These are phyloP conservation scores for Drosophila seguyi DNA, from an alignment of 1,140 invertebrate genomes.

Conservation along the genomic window DNA sequence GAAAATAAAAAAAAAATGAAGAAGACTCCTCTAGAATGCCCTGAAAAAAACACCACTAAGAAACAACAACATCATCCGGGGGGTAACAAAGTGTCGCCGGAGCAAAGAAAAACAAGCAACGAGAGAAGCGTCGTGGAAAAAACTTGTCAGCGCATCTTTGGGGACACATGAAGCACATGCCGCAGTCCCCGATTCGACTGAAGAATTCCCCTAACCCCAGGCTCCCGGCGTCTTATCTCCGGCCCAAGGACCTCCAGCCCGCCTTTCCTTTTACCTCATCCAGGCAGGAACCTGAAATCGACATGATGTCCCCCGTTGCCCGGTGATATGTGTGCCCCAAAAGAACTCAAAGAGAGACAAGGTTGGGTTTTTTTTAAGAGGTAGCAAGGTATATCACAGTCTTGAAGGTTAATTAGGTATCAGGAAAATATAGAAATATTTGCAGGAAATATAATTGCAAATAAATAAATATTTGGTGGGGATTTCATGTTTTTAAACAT, in stretches of 20 bases:
- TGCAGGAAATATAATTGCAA: background rate
- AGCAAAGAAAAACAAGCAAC: constrained; percentile 43
- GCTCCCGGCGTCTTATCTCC: background rate
- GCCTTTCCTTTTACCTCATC: background rate
- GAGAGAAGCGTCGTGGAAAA: constrained; percentile 36
- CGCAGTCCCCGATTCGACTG: constrained; percentile 33
- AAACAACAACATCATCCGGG: background rate
- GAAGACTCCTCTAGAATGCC: constrained; percentile 5
- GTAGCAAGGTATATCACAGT: background rate
- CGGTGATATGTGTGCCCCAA: constrained; percentile 34
- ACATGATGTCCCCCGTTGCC: constrained; percentile 26
- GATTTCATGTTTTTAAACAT: too few species aligned
- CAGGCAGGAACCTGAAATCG: constrained; percentile 16
- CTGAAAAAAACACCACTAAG: constrained; percentile 1
- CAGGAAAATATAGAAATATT: background rate
- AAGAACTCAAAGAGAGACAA: background rate
- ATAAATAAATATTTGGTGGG: background rate
- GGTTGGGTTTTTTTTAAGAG: background rate
- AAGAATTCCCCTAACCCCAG: constrained; percentile 3
- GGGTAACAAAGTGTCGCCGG: constrained; percentile 35
- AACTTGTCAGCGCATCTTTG: constrained; percentile 55
- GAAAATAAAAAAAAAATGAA: background rate
- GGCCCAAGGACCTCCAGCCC: background rate
- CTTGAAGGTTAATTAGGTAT: background rate
- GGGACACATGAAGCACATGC: constrained; percentile 60